Evolutionary conservation across 2,888 invertebrate species (phyloP), one percentile per base, ranked within the genome.

Genomic region (Drosophila kanekoi): DNA sequence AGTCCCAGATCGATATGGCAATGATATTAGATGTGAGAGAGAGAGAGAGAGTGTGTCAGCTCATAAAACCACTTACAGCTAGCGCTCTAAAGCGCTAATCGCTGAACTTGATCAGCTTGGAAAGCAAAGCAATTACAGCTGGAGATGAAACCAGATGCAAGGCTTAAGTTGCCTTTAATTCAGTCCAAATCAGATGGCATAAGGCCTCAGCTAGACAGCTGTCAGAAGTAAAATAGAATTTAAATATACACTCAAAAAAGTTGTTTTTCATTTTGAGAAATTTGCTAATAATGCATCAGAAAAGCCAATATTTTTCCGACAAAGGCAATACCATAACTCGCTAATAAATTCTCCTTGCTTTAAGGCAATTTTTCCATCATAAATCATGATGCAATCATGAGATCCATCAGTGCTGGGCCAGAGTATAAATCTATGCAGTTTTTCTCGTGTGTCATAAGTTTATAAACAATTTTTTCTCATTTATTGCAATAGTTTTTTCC

Each of bases 91-190:
- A 23, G 1, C 28, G 16, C 52, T 40, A 52, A 52, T 65, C 60
- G 35, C 41, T 75, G 56, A 72, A 72, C 67, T 65, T 59, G 67
- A 84, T 67, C 59, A 23, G 33, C 49, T 20, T 52, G 56, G 45
- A 51, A 61, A 61, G 57, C 23, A 61, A 66, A 84, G 66, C 78
- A 78, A 78, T 81, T 77, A 70, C 38, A 5, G 1, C 28, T 43
- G 3, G 11, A 14, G 40, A 32, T 37, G 23, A 10, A 11, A 14
- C 45, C 45, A 40, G 11, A 48, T 48, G 35, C 32, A 3, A 47
- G n/a, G 18, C 23, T 11, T 28, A 18, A 13, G 14, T 3, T 35
- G 10, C n/a, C 8, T 37, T 20, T 28, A 47, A 32, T 41, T 18
- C 16, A 4, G n/a, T 23, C 5, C 23, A 23, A 45, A 28, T 28